A percentile compares a stretch with the other conserved stretches of the same genome.
These are phyloP conservation scores for Caenorhabditis briggsae DNA, from an alignment of 1,140 invertebrate species.

Conservation along the genomic window DNA sequence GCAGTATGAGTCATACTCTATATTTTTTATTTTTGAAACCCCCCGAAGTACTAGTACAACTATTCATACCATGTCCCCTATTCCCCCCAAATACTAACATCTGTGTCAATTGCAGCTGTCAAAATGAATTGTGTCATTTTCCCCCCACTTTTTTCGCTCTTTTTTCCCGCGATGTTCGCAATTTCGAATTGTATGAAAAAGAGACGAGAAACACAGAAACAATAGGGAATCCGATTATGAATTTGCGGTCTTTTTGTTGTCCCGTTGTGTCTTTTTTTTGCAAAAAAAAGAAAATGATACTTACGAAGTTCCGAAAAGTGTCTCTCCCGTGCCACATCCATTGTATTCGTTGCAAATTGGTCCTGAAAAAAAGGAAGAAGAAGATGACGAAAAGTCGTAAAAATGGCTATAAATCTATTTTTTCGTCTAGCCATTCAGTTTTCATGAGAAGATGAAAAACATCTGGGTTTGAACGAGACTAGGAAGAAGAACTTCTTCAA, in stretches of 20 bases:
- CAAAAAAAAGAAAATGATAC: not conserved
- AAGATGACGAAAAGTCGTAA: conserved; percentile 9
- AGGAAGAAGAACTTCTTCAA: not conserved
- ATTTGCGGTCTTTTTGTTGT: not conserved
- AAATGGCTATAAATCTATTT: conserved; percentile 49
- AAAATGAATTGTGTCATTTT: conserved; percentile 53
- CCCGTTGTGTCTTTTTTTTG: not conserved
- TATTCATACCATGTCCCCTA: not conserved
- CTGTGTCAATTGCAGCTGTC: conserved; percentile 54
- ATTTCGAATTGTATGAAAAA: not conserved
- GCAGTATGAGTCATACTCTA: too few species aligned
- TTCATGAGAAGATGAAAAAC: conserved; percentile 52
- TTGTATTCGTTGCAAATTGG: conserved; percentile 59
- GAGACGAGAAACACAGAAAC: not conserved
- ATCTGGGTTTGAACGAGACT: conserved; percentile 3
- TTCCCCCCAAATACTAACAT: not conserved
- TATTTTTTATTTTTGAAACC: too few species aligned
- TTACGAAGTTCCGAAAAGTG: conserved; percentile 56
- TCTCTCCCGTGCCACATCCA: conserved; percentile 52
- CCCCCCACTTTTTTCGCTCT: not conserved
- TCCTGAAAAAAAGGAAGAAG: conserved; percentile 27
- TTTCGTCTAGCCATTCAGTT: too few species aligned
- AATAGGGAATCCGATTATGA: conserved; percentile 4
- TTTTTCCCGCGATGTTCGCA: conserved; percentile 13
- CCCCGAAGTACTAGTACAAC: too few species aligned